Conservation (phyloP, 1,140 invertebrate species). For the Agrilus planipennis region DNA sequence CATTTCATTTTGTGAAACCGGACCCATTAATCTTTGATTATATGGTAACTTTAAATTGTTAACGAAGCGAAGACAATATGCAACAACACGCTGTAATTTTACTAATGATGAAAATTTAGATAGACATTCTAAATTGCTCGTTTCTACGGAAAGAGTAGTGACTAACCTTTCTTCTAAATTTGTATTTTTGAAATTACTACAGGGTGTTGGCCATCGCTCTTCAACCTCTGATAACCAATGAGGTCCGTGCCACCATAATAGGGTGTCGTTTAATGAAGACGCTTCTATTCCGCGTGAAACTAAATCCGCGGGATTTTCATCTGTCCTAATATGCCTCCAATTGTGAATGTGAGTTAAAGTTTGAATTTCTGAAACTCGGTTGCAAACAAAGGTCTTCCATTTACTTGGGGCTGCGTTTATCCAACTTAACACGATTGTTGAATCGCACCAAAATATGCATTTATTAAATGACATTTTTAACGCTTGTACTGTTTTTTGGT, state of each 20-base stretch:
- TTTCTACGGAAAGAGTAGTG: too few species aligned
- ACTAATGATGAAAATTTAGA: not conserved
- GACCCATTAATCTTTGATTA: not conserved
- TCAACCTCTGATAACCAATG: not conserved
- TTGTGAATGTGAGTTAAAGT: constrained; percentile 4
- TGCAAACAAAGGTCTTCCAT: constrained; percentile 22
- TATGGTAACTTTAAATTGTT: not conserved
- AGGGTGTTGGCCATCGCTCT: too few species aligned
- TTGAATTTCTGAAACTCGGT: constrained; percentile 29
- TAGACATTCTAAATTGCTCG: not conserved
- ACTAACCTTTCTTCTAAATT: not conserved
- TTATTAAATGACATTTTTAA: constrained; percentile 17
- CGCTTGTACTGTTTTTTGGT: constrained; percentile 11
- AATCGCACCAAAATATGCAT: constrained; percentile 9
- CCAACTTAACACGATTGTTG: constrained; percentile 11
- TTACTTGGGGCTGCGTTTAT: constrained; percentile 7
- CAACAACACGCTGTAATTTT: not conserved
- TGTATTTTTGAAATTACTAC: not conserved
- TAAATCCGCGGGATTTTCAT: constrained; percentile 23
- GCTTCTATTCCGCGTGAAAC: constrained; percentile 14
- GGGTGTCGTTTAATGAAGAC: not conserved
- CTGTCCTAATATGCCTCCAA: constrained; percentile 20
- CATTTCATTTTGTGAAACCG: not conserved
- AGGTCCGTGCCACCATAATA: constrained; percentile 2
- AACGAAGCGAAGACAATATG: not conserved